phyloP scores from a whole-genome alignment of 2,797 vertebrate species.

The Leuciscus waleckii region DNA sequence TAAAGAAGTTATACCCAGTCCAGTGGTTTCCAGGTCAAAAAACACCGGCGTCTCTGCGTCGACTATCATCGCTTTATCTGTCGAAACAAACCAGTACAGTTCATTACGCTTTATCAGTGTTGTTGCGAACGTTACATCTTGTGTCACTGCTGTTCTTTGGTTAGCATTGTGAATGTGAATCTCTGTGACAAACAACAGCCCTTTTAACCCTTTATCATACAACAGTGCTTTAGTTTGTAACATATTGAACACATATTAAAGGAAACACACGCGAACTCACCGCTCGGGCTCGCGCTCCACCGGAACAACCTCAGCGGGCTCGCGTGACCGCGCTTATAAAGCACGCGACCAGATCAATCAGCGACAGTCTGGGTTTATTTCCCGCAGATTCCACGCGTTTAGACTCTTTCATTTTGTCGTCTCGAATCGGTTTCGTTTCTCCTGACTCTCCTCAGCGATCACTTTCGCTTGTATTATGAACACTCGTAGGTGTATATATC shows the following conservation, averaged over 20 bases:
- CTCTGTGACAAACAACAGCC: background rate
- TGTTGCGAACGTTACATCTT: background rate
- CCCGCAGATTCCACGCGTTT: fast-evolving
- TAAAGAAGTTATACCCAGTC: constrained; percentile 66
- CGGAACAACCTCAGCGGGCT: background rate
- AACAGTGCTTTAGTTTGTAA: background rate
- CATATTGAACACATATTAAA: background rate
- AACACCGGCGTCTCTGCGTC: constrained; percentile 64
- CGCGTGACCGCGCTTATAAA: background rate
- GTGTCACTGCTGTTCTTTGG: background rate
- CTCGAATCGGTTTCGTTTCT: background rate
- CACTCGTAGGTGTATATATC: background rate
- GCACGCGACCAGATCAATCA: background rate
- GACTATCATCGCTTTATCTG: constrained; percentile 25
- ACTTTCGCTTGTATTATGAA: background rate
- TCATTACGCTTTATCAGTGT: background rate
- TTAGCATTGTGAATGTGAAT: background rate
- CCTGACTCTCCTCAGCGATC: background rate
- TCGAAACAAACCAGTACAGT: background rate
- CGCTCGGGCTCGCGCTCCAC: background rate
- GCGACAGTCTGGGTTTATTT: fast-evolving
- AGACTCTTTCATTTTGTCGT: too few relatives aligned
- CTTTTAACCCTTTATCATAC: background rate
- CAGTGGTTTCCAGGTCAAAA: constrained; percentile 79
- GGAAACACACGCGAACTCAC: constrained; percentile 4